phyloP scores from a whole-genome alignment of 2,797 vertebrate species.

The Calcarius lapponicus region DNA sequence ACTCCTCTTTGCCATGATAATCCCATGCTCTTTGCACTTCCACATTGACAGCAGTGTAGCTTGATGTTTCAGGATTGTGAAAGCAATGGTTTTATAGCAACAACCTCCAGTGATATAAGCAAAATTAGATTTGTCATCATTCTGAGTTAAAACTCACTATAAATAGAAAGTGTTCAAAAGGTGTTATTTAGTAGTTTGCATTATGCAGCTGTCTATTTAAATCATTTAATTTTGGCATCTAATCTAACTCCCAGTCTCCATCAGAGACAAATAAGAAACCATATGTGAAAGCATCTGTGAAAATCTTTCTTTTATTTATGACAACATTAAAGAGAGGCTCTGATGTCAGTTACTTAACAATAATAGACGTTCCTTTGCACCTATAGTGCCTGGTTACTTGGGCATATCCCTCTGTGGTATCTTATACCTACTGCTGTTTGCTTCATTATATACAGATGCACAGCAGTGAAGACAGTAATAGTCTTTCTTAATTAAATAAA shows the following conservation, averaged over 20 bases:
- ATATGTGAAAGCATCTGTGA: constrained; percentile 80
- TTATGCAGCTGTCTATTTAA: constrained; percentile 82
- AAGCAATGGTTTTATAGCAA: constrained; percentile 27
- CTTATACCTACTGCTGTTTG: constrained; percentile 84
- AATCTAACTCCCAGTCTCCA: constrained; percentile 77
- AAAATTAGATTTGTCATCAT: constrained; percentile 67
- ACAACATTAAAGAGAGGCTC: constrained; percentile 81
- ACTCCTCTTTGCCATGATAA: constrained; percentile 17
- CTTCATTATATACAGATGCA: constrained; percentile 86
- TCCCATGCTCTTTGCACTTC: not conserved
- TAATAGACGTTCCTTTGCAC: constrained; percentile 82
- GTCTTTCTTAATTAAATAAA: constrained; percentile 86
- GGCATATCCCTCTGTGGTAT: constrained; percentile 81
- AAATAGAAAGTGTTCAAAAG: constrained; percentile 79
- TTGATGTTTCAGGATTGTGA: not conserved
- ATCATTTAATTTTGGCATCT: constrained; percentile 84
- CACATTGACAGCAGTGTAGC: not conserved
- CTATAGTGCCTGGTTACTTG: constrained; percentile 80
- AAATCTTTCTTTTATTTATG: constrained; percentile 83
- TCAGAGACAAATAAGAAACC: constrained; percentile 81
- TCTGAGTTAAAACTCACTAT: constrained; percentile 65
- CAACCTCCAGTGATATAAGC: not conserved
- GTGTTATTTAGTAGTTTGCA: constrained; percentile 78
- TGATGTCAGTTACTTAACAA: constrained; percentile 84
- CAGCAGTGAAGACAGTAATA: constrained; percentile 85